A percentile compares a stretch with the other conserved stretches of the same genome.
Conservation (phyloP, 35 echinoderm and acorn worm species). For the Eucidaris tribuloides region DNA sequence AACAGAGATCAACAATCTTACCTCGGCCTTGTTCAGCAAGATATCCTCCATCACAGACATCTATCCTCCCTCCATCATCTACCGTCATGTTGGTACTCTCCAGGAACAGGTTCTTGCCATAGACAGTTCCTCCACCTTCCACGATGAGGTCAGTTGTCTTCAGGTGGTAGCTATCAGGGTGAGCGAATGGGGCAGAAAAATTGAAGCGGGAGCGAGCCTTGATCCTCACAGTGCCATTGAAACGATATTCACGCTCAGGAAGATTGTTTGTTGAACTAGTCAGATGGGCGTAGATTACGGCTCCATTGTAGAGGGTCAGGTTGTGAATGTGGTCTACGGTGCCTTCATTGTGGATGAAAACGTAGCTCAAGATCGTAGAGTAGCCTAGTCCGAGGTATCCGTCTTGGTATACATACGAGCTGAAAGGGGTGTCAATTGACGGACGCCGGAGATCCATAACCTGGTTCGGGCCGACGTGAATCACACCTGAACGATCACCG, state of each 20-base stretch:
- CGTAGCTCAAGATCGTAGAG: slow-evolving; percentile 59
- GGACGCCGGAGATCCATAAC: slow-evolving; percentile 67
- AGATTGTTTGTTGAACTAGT: slow-evolving; percentile 59
- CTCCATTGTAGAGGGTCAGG: slow-evolving; percentile 78
- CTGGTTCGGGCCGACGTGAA: slow-evolving; percentile 92
- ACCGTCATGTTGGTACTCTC: slow-evolving; percentile 69
- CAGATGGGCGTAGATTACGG: slow-evolving; percentile 15
- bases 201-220: slow-evolving; percentile 63
- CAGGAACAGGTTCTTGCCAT: slow-evolving; percentile 62
- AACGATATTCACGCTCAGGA: slow-evolving; percentile 41
- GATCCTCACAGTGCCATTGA: slow-evolving; percentile 57
- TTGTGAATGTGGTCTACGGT: slow-evolving; percentile 79
- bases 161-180: slow-evolving; percentile 53
- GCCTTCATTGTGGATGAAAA: slow-evolving; percentile 77
- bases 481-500: slow-evolving; percentile 66
- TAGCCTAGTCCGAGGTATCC: slow-evolving; percentile 68
- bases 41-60: slow-evolving; percentile 76
- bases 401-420: slow-evolving; percentile 63
- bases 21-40: slow-evolving; percentile 66
- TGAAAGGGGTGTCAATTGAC: slow-evolving; percentile 77
- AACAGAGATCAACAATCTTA: slow-evolving; percentile 37
- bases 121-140: slow-evolving; percentile 82
- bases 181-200: slow-evolving; percentile 68
- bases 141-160: slow-evolving; percentile 39
- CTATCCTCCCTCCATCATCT: slow-evolving; percentile 83